Evolutionary conservation across 2,797 vertebrate genomes (phyloP).

Genomic region (Astyanax mexicanus): DNA sequence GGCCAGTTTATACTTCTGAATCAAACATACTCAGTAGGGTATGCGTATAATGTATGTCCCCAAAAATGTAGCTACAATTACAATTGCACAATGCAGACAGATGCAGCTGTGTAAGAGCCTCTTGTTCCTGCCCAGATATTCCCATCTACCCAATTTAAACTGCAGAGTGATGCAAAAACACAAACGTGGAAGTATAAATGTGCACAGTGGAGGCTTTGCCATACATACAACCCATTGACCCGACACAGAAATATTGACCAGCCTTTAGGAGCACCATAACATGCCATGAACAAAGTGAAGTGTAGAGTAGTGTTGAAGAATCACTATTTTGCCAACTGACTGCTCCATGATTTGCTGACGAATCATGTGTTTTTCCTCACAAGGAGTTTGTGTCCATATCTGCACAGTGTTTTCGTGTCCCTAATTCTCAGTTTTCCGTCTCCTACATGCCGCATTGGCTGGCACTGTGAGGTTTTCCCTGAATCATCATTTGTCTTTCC

Average conservation of each 20-base stretch:
- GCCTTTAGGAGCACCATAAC: neutral
- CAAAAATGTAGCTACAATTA: no score
- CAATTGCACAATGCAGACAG: no score
- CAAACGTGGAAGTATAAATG: no score
- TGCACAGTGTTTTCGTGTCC: conserved; percentile 8
- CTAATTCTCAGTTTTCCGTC: conserved; percentile 3
- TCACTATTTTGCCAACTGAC: neutral
- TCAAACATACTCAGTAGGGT: no score
- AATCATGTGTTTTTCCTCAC: neutral
- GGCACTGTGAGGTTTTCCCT: conserved; percentile 10
- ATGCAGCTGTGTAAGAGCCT: no score
- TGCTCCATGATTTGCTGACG: neutral
- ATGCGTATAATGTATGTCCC: no score
- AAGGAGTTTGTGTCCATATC: neutral
- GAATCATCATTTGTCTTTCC: conserved; percentile 33
- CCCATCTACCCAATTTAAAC: no score
- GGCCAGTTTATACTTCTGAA: no score
- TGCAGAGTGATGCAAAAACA: no score
- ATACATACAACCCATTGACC: no score
- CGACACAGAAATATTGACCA: neutral
- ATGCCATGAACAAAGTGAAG: neutral
- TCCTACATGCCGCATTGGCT: neutral
- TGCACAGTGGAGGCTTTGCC: no score
- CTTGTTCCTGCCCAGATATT: no score
- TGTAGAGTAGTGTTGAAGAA: neutral